phyloP scores from a whole-genome alignment of 2,113 vertebrate species.

The Lagenorhynchus albirostris region DNA sequence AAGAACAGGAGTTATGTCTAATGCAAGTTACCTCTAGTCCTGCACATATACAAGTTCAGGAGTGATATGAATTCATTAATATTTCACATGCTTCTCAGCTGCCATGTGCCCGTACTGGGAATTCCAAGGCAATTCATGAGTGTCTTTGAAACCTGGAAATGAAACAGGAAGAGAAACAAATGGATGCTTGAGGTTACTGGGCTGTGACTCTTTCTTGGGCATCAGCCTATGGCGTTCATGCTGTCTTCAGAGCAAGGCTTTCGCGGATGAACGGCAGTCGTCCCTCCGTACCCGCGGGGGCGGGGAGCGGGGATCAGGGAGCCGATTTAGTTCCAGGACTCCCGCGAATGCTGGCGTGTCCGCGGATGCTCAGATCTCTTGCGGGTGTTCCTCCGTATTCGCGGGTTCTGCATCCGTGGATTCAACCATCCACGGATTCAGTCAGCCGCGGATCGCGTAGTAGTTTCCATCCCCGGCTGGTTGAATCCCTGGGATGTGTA shows the following conservation, averaged over 20 bases:
- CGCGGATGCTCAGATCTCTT: fast-evolving
- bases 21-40: neutral
- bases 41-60: fast-evolving
- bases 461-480: neutral
- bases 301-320: neutral
- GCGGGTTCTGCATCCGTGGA: neutral
- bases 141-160: neutral
- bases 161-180: neutral
- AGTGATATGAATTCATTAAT: fast-evolving
- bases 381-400: neutral
- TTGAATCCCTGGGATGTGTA: neutral
- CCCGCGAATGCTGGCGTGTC: no score
- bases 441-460: neutral
- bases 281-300: neutral
- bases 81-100: fast-evolving
- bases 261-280: neutral
- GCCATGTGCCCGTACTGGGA: neutral
- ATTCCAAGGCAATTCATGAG: neutral
- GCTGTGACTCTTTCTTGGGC: no score
- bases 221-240: no score
- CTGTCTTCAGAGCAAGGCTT: neutral
- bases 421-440: neutral
- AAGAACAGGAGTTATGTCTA: neutral
- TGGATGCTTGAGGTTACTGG: neutral
- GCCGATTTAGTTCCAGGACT: neutral